Percentiles rank a stretch among this genome's conserved stretches.
These are phyloP conservation scores for Malachius bipustulatus DNA, from an alignment of 2,888 invertebrate species.

Conservation along the genomic window DNA sequence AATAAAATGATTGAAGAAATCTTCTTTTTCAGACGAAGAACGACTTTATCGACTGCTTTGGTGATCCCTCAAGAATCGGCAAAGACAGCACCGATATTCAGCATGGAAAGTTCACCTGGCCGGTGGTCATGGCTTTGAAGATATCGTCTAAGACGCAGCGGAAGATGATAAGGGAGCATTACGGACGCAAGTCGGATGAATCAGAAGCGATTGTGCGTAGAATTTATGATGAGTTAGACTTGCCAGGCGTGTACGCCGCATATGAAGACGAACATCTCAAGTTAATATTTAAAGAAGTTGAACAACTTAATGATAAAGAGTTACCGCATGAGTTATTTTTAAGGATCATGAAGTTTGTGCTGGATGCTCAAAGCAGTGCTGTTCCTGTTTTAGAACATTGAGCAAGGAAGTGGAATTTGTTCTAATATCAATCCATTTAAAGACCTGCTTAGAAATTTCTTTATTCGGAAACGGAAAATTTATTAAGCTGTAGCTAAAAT, in stretches of 20 bases:
- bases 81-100: conserved; percentile 87
- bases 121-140: conserved; percentile 79
- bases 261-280: conserved; percentile 79
- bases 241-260: conserved; percentile 63
- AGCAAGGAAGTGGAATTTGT: too few relatives aligned
- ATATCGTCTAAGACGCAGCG: conserved; percentile 59
- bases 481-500: too few relatives aligned
- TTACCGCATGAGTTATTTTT: conserved; percentile 73
- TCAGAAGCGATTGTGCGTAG: conserved; percentile 58
- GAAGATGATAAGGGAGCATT: conserved; percentile 62
- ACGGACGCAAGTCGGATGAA: conserved; percentile 55
- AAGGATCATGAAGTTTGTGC: conserved; percentile 71
- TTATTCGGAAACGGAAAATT: too few relatives aligned
- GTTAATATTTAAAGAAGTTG: conserved; percentile 68
- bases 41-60: conserved; percentile 86
- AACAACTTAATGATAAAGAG: conserved; percentile 70
- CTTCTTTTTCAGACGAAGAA: conserved; percentile 53
- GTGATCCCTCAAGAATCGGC: conserved; percentile 72
- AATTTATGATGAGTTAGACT: conserved; percentile 63
- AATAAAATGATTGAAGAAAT: background rate
- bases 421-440: too few relatives aligned
- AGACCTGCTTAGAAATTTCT: too few relatives aligned
- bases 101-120: conserved; percentile 95
- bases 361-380: too few relatives aligned
- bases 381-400: too few relatives aligned